A percentile compares a stretch with the other conserved stretches of the same genome.
Conservation (phyloP, 2,888 invertebrate species). For the Carabus problematicus region DNA sequence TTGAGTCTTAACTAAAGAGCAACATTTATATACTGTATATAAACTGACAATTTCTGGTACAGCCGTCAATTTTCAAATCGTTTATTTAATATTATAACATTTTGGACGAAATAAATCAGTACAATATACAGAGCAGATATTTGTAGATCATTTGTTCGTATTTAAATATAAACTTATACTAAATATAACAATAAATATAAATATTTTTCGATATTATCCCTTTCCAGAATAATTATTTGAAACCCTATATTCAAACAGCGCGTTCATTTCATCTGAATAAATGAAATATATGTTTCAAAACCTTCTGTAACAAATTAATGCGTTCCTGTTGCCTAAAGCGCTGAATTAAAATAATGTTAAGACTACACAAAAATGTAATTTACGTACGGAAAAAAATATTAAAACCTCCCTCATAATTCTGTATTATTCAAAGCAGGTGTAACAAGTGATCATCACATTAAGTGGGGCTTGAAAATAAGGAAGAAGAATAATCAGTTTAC, state of each 20-base stretch:
- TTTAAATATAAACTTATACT: too few species aligned
- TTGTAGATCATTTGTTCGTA: too few species aligned
- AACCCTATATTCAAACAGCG: too few species aligned
- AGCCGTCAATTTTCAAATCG: too few species aligned
- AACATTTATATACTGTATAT: slow-evolving; percentile 6
- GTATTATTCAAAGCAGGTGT: slow-evolving; percentile 41
- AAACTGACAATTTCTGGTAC: too few species aligned
- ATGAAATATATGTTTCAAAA: slow-evolving; percentile 4
- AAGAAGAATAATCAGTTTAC: background rate
- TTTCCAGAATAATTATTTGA: too few species aligned
- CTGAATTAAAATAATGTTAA: slow-evolving; percentile 39
- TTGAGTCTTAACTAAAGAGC: slow-evolving; percentile 31
- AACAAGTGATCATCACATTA: slow-evolving; percentile 38
- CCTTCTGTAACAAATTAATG: slow-evolving; percentile 31
- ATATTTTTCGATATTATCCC: too few species aligned
- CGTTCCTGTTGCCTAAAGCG: slow-evolving; percentile 22
- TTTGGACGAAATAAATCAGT: too few species aligned
- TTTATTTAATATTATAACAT: too few species aligned
- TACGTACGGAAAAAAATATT: slow-evolving; percentile 11
- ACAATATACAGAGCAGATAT: too few species aligned
- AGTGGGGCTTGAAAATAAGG: background rate
- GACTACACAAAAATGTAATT: slow-evolving; percentile 37
- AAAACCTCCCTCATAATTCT: slow-evolving; percentile 39
- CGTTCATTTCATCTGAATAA: slow-evolving; percentile 1
- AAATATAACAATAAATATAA: too few species aligned